Evolutionary conservation across 2,888 invertebrate genomes (phyloP).

Genomic region (Julus scandinavius): DNA sequence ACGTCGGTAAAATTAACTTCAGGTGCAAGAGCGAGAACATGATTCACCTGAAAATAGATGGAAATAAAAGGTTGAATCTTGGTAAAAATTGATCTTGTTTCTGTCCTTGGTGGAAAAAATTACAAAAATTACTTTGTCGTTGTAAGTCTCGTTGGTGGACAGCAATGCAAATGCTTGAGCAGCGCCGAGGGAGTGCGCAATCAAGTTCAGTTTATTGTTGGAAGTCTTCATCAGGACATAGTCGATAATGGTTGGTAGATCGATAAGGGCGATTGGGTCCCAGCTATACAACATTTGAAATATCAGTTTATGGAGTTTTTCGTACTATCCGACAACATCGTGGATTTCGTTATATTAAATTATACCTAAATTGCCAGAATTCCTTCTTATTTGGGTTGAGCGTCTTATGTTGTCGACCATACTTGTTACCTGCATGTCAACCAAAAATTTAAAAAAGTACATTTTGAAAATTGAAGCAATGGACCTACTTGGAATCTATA

Average conservation of each 20-base stretch:
- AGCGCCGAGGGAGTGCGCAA: not conserved
- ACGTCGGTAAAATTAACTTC: not conserved
- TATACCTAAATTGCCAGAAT: not conserved
- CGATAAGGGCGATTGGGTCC: not conserved
- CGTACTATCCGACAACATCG: not conserved
- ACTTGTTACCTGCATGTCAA: not conserved
- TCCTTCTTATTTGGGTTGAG: not conserved
- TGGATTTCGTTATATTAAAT: not conserved
- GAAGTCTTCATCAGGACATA: not conserved
- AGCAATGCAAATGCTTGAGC: not conserved
- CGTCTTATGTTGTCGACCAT: not conserved
- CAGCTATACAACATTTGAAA: not conserved
- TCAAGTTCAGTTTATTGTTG: not conserved
- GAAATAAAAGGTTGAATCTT: not conserved
- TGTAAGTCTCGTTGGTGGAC: not conserved
- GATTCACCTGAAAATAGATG: conserved; percentile 2
- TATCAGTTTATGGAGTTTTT: not conserved
- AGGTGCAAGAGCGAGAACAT: conserved; percentile 10
- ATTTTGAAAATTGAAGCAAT: too few relatives aligned
- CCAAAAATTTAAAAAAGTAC: not conserved
- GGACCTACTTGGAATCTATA: too few relatives aligned
- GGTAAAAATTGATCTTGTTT: not conserved
- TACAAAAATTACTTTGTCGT: not conserved
- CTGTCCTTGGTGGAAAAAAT: not conserved
- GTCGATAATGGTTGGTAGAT: not conserved